Base-by-base conservation (phyloP, 1,140 invertebrate species). In the Oryctes rhinoceros region DNA sequence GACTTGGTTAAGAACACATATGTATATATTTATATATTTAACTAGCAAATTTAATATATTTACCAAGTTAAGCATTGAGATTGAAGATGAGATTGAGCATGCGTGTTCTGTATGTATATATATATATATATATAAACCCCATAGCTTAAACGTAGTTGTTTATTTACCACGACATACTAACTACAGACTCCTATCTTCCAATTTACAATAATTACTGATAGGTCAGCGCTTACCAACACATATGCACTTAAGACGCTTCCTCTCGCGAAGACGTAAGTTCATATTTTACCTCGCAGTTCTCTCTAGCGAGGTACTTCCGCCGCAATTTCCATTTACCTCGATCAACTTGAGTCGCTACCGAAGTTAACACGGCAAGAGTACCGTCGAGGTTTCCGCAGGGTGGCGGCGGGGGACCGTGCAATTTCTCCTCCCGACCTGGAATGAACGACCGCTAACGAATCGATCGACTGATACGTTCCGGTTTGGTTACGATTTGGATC, bases 381-480 rank as follows among this genome's bases (percentile, higher is more conserved):
- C 53, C 53, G 53, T 59, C 53, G 53, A 59, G 53, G 53, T 59
- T 59, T 59, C 53, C 53, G 53, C 15, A n/a, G 53, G 53, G 53
- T 59, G 53, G 53, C 18, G 18, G 53, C 53, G 15, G 53, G 53
- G 53, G 53, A 59, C 5, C 53, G 53, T 15, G 53, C 53, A 59
- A 59, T 59, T 59, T 18, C 53, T 18, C 18, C 53, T 18, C 18
- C 15, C 53, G 53, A 18, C 53, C 53, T 18, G 53, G 53, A 59
- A 59, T 59, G 53, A 59, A 18, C 53, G 53, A 59, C 53, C 53
- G 53, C 53, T 59, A 59, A 59, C 53, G 53, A 59, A 59, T 59
- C 53, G 53, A 59, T 59, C n/a, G 15, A 59, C 53, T n/a, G 18
- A 59, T n/a, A 59, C 53, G 53, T 59, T 59, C 53, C 53, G 53